phyloP scores from a whole-genome alignment of 2,113 vertebrate genomes.

The Cygnus buccinator region DNA sequence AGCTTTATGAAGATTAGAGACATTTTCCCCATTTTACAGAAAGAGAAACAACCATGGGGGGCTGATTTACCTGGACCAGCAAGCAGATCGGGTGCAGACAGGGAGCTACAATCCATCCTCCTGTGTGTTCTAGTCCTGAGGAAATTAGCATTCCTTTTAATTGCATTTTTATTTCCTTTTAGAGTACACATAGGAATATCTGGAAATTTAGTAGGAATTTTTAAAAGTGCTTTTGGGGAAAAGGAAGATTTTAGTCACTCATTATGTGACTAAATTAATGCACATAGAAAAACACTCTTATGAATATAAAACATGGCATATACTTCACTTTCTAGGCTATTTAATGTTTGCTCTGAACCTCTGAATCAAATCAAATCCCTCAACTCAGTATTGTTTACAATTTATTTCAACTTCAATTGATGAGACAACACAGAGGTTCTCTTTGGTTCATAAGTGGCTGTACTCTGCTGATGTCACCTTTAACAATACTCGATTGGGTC shows the following conservation, averaged over 20 bases:
- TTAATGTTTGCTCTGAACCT: conserved; percentile 59
- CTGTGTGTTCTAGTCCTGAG: background rate
- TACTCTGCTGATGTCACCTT: background rate
- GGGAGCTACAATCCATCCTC: background rate
- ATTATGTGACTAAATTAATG: conserved; percentile 49
- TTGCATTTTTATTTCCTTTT: conserved; percentile 52
- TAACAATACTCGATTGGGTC: background rate
- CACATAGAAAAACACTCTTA: conserved; percentile 36
- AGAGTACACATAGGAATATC: conserved; percentile 60
- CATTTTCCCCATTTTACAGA: background rate
- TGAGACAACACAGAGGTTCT: conserved; percentile 8
- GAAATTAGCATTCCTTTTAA: conserved; percentile 34
- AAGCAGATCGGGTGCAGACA: background rate
- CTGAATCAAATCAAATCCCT: conserved; percentile 40
- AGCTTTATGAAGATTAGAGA: background rate
- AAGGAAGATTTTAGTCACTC: conserved; percentile 61
- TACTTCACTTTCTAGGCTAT: background rate
- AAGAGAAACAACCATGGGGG: background rate
- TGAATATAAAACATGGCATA: conserved; percentile 52
- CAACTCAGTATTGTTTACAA: conserved; percentile 33
- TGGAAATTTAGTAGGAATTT: conserved; percentile 52
- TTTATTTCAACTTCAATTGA: conserved; percentile 34
- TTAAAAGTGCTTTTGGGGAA: conserved; percentile 64
- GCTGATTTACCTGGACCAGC: background rate
- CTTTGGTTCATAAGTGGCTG: background rate